Conservation (phyloP, 1,140 invertebrate species). For the Gonatopus flavifemur region DNA sequence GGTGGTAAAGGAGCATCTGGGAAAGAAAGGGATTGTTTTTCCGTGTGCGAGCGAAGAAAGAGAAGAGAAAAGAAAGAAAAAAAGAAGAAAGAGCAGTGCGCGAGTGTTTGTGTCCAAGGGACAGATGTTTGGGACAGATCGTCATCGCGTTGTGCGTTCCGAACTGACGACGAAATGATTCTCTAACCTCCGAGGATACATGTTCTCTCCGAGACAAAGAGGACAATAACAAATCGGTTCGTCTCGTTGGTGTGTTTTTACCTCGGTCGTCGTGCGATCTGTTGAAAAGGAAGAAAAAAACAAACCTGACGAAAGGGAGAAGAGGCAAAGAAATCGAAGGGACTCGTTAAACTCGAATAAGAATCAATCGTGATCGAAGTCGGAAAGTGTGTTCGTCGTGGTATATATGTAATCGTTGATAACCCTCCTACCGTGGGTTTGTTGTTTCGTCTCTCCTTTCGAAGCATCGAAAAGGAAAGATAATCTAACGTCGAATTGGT, state of each 20-base stretch:
- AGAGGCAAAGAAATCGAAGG: conserved; percentile 2
- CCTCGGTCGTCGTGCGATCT: conserved; percentile 8
- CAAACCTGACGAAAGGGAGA: neutral
- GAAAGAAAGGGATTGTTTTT: conserved; percentile 26
- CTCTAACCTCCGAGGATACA: conserved; percentile 24
- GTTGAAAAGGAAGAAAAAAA: conserved; percentile 8
- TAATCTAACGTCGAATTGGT: too few relatives aligned
- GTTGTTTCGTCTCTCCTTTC: too few relatives aligned
- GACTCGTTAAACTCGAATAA: neutral
- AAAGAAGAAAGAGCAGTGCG: neutral
- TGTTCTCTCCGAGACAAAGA: neutral
- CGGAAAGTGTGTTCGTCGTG: too few relatives aligned
- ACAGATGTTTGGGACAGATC: conserved; percentile 3
- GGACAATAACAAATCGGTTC: neutral
- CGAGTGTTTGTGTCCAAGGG: neutral
- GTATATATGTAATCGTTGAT: too few relatives aligned
- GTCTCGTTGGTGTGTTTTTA: conserved; percentile 3
- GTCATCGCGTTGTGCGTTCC: conserved; percentile 6
- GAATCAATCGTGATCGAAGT: neutral
- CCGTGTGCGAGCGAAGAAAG: conserved; percentile 17
- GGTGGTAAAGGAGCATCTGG: conserved; percentile 13
- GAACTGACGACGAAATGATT: conserved; percentile 29
- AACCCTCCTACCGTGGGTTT: too few relatives aligned
- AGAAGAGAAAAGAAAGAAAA: neutral
- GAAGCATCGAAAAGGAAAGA: too few relatives aligned